A percentile compares a stretch with the other conserved stretches of the same genome.
Evolutionary conservation across 1,140 invertebrate species (phyloP).

Genomic region (Drosophila cardini): DNA sequence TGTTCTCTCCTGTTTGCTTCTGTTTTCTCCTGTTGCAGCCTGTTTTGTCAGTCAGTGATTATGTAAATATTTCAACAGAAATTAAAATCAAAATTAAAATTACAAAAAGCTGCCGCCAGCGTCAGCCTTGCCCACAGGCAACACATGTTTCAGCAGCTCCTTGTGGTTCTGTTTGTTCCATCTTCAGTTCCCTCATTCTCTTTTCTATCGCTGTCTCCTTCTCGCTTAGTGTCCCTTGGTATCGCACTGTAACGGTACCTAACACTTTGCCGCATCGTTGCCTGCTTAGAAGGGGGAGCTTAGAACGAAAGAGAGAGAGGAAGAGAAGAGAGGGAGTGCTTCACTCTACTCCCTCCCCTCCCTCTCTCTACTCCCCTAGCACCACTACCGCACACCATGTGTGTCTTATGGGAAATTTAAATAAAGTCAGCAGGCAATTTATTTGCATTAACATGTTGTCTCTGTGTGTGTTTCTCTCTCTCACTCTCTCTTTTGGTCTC

Average conservation of each 20-base stretch:
- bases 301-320: not conserved
- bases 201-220: constrained; percentile 5
- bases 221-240: not conserved
- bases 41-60: constrained; percentile 81
- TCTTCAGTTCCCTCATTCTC: constrained; percentile 5
- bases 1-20: constrained; percentile 38
- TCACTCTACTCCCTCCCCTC: constrained; percentile 18
- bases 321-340: not conserved
- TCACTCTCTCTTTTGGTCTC: constrained; percentile 20
- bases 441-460: constrained; percentile 80
- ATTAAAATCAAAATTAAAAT: constrained; percentile 84
- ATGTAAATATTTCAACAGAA: constrained; percentile 84
- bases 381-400: constrained; percentile 39
- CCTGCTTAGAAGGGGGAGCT: constrained; percentile 48
- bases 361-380: not conserved
- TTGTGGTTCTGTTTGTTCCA: constrained; percentile 25
- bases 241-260: constrained; percentile 23
- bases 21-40: constrained; percentile 27
- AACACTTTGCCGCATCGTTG: constrained; percentile 67
- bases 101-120: constrained; percentile 73
- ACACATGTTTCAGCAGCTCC: constrained; percentile 65
- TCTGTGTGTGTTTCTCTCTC: constrained; percentile 47
- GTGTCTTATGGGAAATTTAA: constrained; percentile 83
- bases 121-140: constrained; percentile 60
- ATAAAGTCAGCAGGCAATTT: constrained; percentile 83